Evolutionary conservation across 92 coral and sea anemone species (phyloP), one percentile per base, ranked within the genome.

Genomic region (Epizoanthus fatuus): DNA sequence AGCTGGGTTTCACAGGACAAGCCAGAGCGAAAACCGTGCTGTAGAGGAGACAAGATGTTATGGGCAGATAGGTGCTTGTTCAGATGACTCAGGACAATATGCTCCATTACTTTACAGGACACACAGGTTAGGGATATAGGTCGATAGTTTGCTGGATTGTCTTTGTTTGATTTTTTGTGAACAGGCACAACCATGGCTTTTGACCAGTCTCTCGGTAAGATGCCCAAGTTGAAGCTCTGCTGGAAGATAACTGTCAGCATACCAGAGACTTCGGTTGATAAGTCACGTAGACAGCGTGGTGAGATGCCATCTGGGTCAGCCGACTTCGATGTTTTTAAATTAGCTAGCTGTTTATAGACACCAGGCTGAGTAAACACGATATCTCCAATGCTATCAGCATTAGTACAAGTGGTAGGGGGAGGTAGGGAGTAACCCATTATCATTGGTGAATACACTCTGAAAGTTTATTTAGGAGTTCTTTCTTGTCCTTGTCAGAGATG

Each of bases 121-220:
- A 87, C 25, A 81, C 91, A n/a, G 39, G 91, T 87, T 17, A 86
- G 90, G 58, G 90, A 86, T 39, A 86, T 64, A 39, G 90, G 90
- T 52, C 86, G 44, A 47, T 87, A 81, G 45, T 87, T 87, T 19
- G 65, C 67, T 17, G 86, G 79, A 42, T 87, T 70, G 19, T 52
- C 22, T 67, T 86, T 86, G 68, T 60, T 51, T 19, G 42, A 74
- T 54, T 81, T 59, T 37, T 87, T 87, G 38, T 74, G 71, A 39
- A 87, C 44, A 3, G 86, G 67, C n/a, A 44, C 55, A 19, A 86
- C 79, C 84, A 86, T 56, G 65, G 89, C 89, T 70, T 58, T 25
- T 52, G 79, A 69, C 91, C 87, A 87, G 74, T 87, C 91, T 14
- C 45, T 14, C 20, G 91, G 91, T 32, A 87, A n/a, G 44, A 71